Evolutionary conservation across 2,888 invertebrate species (phyloP).

Genomic region (Capitulum mitella): DNA sequence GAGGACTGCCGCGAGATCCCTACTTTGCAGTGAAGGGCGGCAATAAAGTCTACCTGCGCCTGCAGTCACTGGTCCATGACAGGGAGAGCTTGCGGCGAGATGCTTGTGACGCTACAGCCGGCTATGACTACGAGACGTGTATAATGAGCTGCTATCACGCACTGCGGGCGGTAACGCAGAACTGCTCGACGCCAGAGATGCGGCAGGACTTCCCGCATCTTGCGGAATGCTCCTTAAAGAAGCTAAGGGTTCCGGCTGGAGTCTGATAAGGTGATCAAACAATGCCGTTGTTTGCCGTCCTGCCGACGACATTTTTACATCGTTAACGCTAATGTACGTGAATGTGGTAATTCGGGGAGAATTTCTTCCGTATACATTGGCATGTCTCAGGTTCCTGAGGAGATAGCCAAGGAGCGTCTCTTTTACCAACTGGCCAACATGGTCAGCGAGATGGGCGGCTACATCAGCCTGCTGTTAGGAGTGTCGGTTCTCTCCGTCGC

Average conservation of each 20-base stretch:
- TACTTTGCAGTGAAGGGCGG: background rate
- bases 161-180: background rate
- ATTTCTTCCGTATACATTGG: no score
- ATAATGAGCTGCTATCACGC: background rate
- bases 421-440: background rate
- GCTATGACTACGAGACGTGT: background rate
- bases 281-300: background rate
- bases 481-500: background rate
- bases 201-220: background rate
- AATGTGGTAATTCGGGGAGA: no score
- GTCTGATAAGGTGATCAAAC: background rate
- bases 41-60: background rate
- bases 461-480: background rate
- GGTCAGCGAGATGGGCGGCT: slow-evolving; percentile 7
- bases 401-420: background rate
- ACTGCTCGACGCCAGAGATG: background rate
- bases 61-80: background rate
- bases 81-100: background rate
- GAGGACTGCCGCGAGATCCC: no score
- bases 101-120: background rate
- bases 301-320: background rate
- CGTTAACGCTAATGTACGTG: background rate
- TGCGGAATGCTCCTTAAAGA: background rate
- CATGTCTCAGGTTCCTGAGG: background rate
- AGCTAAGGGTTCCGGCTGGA: background rate